Base-by-base conservation (phyloP, 2,888 invertebrate species). In the Acrobasis suavella region DNA sequence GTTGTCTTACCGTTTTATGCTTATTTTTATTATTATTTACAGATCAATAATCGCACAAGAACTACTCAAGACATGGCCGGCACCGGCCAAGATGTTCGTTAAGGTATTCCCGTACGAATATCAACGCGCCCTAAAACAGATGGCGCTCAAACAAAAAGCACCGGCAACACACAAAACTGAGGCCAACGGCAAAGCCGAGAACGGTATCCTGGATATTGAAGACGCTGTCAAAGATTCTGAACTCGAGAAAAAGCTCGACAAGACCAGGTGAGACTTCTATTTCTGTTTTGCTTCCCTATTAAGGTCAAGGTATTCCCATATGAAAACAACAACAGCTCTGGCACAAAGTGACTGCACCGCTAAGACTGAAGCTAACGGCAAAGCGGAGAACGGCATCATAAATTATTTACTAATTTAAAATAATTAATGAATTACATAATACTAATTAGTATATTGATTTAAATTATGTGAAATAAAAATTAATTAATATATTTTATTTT, bases 61-160 rank as follows among this genome's bases (percentile, higher is more conserved):
- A 38, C 91, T 99, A 39, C 87, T 99, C 0, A 91, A 94, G 69
- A 94, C 96, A 64, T 97, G 98, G 99, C 94, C 95, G 0, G 93
- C 93, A 64, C 94, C 95, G 62, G 95, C 96, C 54, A 89, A 94
- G 38, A 94, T 96, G 83, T 98, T 99, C 83, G 94, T 98, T 62
- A 99, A 99, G 93, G 97, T 99, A 56, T 99, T 99, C 94, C 99
- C 99, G 0, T 96, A 96, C 78, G 99, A 99, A 80, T 99, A 98
- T 90, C 98, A 98, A 80, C 94, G 96, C 68, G 99, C 97, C 0
- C 89, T 99, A 22, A 95, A 96, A 70, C 95, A 95, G 69, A 80
- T 96, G 77, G 84, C 85, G 0, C 64, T 77, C 1, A 80, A 72
- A 9, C 74, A 73, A 38, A 55, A 55, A 9, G 37, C 62, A 9